Evolutionary conservation across 2,113 vertebrate genomes (phyloP), one percentile per base, ranked within the genome.

Genomic region (Labeo catla): DNA sequence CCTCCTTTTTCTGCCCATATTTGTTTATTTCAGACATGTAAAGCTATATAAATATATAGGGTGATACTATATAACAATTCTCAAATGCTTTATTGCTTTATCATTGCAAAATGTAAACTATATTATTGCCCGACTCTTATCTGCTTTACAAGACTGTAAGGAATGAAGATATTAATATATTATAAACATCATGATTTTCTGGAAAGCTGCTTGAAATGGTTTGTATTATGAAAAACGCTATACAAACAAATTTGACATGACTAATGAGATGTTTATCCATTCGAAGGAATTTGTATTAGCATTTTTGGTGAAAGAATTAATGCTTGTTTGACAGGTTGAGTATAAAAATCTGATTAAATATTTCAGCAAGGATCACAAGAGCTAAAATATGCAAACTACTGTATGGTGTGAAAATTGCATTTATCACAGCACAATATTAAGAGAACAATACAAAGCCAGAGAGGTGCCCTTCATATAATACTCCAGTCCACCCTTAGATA

Each of bases 401-500:
- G 19, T 59, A 39, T 59, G 34, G 3, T 43, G 52, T 78, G 9
- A 59, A 78, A 78, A 59, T 57, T 39, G 28, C 34, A 45, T 79
- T 36, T 4, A 43, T 43, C 13, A 39, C 36, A 63, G 39, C 36
- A 63, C 57, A 59, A 9, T 54, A n/a, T 23, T 9, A 61, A 63
- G 12, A 47, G 50, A 28, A 4, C 43, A 65, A 65, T 28, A 65
- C 13, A 45, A 21, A 23, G 1, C 39, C 9, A 45, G 54, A 6
- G 6, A 47, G 39, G 54, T 61, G 57, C 19, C 16, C 36, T 63
- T 9, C 61, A 3, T 45, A 45, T n/a, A 80, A 63, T 45, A 47
- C 77, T 2, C 3, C 7, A 80, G 21, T 43, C 19, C 77, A 80
- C 28, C 76, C 76, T 79, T 61, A 79, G 15, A 21, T 83, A 59